Evolutionary conservation across 2,888 invertebrate genomes (phyloP), one percentile per base, ranked within the genome.

Genomic region (Agrotis ipsilon): DNA sequence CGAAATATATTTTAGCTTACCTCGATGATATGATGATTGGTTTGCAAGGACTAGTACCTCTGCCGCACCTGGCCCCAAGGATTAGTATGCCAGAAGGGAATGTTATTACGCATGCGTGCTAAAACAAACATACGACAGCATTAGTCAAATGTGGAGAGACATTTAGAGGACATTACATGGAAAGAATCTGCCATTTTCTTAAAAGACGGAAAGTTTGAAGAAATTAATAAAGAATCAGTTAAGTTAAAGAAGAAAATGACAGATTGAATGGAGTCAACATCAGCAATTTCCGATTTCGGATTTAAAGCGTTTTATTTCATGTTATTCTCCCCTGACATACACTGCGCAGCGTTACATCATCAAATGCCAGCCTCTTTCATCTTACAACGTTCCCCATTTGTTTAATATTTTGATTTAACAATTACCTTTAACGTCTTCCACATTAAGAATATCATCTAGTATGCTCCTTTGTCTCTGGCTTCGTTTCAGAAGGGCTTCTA

Each of bases 381-480:
- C 72, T 76, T 84, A 85, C 87, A 86, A 89, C 87, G 86, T 89
- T 84, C 86, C 87, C 89, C 86, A 82, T 88, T 89, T 86, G 79
- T 89, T 87, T 91, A 91, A 85, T 90, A 87, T 87, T 92, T 90
- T 91, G 88, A 91, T 86, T 91, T 88, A 89, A 91, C 86, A 93
- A 90, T 96, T 96, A 96, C 96, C 96, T 96, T 96, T 96, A 91
- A 92, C 95, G 86, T 96, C 96, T 95, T 97, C 97, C 88, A 97
- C 96, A 88, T 96, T 97, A 74, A 97, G 94, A 85, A 97, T 97
- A 92, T 98, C 97, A 83, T 97, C 97, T 86, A 98, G 96, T 86
- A 97, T 97, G 92, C 97, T 97, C 91, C 97, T 96, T 91, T 98
- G 97, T 86, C 96, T 96, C 90, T 97, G 96, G 81, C 97, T 97